Conservation (phyloP, 2,888 invertebrate genomes). For the Dryobotodes eremita region DNA sequence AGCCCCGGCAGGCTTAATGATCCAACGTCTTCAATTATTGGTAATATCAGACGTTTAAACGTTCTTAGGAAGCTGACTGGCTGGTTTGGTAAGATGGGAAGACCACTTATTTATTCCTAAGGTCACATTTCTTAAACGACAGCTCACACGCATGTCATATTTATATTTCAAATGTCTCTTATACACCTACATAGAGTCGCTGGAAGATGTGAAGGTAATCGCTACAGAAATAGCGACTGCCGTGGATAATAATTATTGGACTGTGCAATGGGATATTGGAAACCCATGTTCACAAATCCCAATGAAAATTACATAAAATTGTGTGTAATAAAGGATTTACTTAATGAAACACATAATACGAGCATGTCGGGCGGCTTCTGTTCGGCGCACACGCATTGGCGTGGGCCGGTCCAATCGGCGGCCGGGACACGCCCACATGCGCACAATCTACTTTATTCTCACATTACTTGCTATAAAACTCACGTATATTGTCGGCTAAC, state of each 20-base stretch:
- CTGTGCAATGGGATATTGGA: constrained; percentile 31
- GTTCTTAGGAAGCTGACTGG: constrained; percentile 88
- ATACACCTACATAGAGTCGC: constrained; percentile 2
- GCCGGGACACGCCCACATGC: constrained; percentile 83
- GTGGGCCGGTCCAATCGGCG: constrained; percentile 85
- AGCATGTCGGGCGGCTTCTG: constrained; percentile 78
- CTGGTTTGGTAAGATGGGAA: constrained; percentile 73
- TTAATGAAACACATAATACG: constrained; percentile 68
- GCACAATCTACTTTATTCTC: constrained; percentile 66
- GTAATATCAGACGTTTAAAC: constrained; percentile 89
- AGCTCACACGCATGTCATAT: constrained; percentile 56
- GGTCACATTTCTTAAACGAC: constrained; percentile 74
- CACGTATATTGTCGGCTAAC: constrained; percentile 28
- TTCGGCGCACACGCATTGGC: constrained; percentile 89
- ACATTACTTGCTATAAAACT: constrained; percentile 48
- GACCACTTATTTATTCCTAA: constrained; percentile 76
- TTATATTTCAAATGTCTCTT: constrained; percentile 55
- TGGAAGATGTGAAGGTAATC: constrained; percentile 20
- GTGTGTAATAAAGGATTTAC: constrained; percentile 55
- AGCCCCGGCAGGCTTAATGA: constrained; percentile 86
- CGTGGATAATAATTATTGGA: constrained; percentile 27
- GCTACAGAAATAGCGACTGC: constrained; percentile 14
- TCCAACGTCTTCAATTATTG: constrained; percentile 88
- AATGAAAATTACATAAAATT: constrained; percentile 44
- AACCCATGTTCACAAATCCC: constrained; percentile 21